Evolutionary conservation across 2,888 invertebrate species (phyloP).

Genomic region (Melinaea marsaeus): DNA sequence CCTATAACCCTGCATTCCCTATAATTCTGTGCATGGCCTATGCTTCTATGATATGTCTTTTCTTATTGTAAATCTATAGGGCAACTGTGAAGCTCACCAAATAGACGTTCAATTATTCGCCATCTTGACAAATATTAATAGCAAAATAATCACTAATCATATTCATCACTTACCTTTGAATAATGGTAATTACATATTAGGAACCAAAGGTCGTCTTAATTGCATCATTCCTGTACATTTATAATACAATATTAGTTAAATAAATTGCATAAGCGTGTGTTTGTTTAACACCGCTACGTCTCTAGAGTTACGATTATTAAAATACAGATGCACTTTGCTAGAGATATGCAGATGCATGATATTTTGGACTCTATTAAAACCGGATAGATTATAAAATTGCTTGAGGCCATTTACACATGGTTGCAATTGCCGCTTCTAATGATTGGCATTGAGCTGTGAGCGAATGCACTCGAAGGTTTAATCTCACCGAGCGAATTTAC

Average conservation of each 20-base stretch:
- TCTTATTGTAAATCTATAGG: no score
- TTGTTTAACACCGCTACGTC: conserved; percentile 18
- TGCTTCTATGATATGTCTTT: no score
- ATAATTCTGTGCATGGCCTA: no score
- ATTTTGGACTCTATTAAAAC: conserved; percentile 17
- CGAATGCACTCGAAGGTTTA: conserved; percentile 32
- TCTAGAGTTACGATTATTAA: conserved; percentile 20
- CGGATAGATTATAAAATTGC: conserved; percentile 9
- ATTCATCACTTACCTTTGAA: no score
- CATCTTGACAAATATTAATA: no score
- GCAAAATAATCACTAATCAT: no score
- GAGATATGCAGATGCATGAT: conserved; percentile 4
- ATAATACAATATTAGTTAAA: no score
- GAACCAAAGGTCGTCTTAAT: not conserved
- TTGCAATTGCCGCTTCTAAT: conserved; percentile 32
- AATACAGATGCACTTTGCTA: conserved; percentile 23
- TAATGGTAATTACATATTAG: no score
- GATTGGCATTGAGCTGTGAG: conserved; percentile 44
- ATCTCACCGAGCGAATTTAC: not conserved
- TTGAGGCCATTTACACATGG: conserved; percentile 26
- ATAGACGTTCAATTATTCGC: no score
- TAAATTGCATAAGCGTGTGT: conserved; percentile 14
- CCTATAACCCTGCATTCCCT: no score
- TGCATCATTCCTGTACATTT: not conserved
- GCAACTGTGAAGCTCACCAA: no score